phyloP scores from a whole-genome alignment of 2,113 vertebrate species.

The Perognathus longimembris region DNA sequence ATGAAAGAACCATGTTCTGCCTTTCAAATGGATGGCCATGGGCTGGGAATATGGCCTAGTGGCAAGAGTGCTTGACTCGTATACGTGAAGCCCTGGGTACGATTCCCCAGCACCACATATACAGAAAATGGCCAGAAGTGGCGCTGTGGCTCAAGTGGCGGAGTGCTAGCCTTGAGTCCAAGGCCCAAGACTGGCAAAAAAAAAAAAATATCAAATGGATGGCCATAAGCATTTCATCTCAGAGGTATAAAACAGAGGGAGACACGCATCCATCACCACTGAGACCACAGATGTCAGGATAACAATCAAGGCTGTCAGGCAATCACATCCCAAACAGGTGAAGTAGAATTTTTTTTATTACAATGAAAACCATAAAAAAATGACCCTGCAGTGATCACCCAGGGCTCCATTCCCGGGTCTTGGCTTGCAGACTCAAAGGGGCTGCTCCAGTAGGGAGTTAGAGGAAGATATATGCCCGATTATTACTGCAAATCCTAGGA shows the following conservation, averaged over 20 bases:
- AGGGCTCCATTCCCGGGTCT: fast-evolving
- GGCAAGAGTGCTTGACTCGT: no score
- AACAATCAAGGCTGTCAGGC: background rate
- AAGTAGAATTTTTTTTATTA: background rate
- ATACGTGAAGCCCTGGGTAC: no score
- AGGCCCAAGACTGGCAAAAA: no score
- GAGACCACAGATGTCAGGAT: background rate
- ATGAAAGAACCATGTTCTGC: background rate
- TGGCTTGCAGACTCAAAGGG: background rate
- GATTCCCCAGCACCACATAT: no score
- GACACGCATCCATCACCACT: no score
- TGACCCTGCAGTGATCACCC: background rate
- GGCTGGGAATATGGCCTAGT: no score
- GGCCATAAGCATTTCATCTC: background rate
- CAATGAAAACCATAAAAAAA: background rate
- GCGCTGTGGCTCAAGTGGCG: no score
- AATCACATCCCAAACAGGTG: background rate
- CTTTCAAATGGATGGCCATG: background rate
- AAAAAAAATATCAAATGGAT: no score
- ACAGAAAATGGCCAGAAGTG: no score
- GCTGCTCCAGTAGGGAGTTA: background rate
- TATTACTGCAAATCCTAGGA: background rate
- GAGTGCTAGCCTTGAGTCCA: no score
- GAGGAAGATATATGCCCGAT: fast-evolving
- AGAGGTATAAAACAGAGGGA: no score